These are phyloP conservation scores for Pachyrhynchus sulphureomaculatus DNA, from an alignment of 1,140 invertebrate genomes.

Conservation along the genomic window DNA sequence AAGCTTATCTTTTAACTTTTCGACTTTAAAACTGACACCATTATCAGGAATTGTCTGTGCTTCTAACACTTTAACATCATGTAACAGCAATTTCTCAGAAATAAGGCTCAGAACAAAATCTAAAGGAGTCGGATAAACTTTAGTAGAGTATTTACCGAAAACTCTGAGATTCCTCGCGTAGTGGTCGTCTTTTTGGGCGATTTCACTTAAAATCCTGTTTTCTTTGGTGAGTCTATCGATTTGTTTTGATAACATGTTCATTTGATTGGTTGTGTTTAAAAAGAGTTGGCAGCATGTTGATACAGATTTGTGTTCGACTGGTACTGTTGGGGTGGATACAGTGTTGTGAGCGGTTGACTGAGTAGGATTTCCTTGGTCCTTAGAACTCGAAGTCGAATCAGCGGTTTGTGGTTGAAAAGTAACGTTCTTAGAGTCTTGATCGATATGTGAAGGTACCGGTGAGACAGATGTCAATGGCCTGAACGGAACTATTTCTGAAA, in stretches of 20 bases:
- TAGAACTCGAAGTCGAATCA: no score
- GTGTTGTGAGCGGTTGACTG: no score
- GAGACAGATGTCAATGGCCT: not conserved
- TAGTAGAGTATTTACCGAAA: slow-evolving; percentile 9
- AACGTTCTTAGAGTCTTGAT: slow-evolving; percentile 2
- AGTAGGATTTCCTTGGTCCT: no score
- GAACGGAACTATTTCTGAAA: not conserved
- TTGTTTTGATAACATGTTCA: not conserved
- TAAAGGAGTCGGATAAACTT: not conserved
- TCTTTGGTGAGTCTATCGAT: slow-evolving; percentile 6
- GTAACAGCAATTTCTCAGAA: slow-evolving; percentile 22
- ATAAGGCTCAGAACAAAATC: slow-evolving; percentile 18
- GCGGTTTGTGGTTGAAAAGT: no score
- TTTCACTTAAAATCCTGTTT: slow-evolving; percentile 10
- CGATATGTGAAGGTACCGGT: not conserved
- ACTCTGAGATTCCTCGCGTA: slow-evolving; percentile 1
- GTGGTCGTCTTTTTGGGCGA: slow-evolving; percentile 8
- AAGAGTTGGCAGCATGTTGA: slow-evolving; percentile 7
- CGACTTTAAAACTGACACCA: slow-evolving; percentile 32
- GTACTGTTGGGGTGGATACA: not conserved
- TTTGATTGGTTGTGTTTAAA: slow-evolving; percentile 2
- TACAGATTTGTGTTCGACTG: not conserved
- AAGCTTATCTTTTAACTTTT: slow-evolving; percentile 33
- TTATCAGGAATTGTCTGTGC: slow-evolving; percentile 26
- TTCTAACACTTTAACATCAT: slow-evolving; percentile 10